Evolutionary conservation across 2,888 invertebrate genomes (phyloP), one percentile per base, ranked within the genome.

Genomic region (Trichogramma dendrolimi): DNA sequence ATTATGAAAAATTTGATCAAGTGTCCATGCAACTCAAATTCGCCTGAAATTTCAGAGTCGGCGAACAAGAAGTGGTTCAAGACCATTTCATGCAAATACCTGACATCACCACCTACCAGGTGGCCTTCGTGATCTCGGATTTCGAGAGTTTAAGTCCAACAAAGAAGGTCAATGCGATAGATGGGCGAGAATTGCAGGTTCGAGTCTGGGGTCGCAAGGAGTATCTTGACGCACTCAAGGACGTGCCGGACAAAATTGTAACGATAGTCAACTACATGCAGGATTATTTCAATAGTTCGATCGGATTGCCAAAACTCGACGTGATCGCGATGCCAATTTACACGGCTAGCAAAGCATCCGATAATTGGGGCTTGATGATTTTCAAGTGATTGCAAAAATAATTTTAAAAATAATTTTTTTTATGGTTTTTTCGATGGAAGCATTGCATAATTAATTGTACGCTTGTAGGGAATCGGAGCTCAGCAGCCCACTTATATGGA

Each of bases 291-390:
- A 83, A 83, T 56, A 81, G 84, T n/a, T 82, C 87, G 0, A 81
- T 88, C 64, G 88, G 89, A 0, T 72, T 91, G 48, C 81, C 83
- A 0, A 87, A 87, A 73, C 75, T 92, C 66, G 90, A 92, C 73
- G 80, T 91, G 3, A 82, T 92, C 0, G 89, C 89, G 0, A 79
- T 91, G 55, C 92, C 92, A 0, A 86, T 85, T 65, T 87, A 89
- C 67, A 83, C 85, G 65, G 86, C 87, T 0, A 85, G 87, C 2
- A 86, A 87, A 68, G 89, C 91, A 0, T 86, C 87, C 4, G 91
- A 91, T 70, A 88, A 86, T 71, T 92, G 91, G 91, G 92, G 92
- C 4, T 80, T 92, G 3, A 83, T 91, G 67, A 81, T 90, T 46
- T 90, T 91, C 75, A 90, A 87, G 91, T 91, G 81, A 81, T 81